phyloP scores from a whole-genome alignment of 2,888 invertebrate species.

The Acanthoscelides obtectus region DNA sequence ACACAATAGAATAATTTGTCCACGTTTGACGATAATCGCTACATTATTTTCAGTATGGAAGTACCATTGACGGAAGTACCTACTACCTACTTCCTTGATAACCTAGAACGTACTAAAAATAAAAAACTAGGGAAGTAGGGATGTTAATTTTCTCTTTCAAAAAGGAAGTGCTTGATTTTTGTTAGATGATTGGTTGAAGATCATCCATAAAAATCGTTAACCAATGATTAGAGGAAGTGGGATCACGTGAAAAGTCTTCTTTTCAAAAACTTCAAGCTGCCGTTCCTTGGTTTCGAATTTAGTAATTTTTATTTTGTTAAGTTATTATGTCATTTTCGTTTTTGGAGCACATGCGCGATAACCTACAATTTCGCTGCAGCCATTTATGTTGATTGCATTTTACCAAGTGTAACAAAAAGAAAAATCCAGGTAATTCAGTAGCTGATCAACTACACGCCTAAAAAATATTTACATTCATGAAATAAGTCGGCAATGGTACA shows the following conservation, averaged over 20 bases:
- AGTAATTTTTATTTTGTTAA: not conserved
- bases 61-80: too few relatives aligned
- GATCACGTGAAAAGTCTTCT: not conserved
- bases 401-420: conserved; percentile 42
- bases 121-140: not conserved
- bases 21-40: too few relatives aligned
- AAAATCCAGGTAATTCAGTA: conserved; percentile 40
- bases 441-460: not conserved
- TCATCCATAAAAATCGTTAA: not conserved
- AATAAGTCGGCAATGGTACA: not conserved
- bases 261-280: not conserved
- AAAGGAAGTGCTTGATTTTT: not conserved
- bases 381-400: conserved; percentile 50
- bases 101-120: too few relatives aligned
- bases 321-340: not conserved
- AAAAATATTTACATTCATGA: not conserved
- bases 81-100: too few relatives aligned
- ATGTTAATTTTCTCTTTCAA: not conserved
- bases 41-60: too few relatives aligned
- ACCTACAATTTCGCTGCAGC: conserved; percentile 48
- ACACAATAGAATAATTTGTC: too few relatives aligned
- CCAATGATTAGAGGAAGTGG: not conserved
- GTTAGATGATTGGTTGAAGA: not conserved
- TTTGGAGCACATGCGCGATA: conserved; percentile 43
- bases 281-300: not conserved